Evolutionary conservation across 1,140 invertebrate genomes (phyloP), one percentile per base, ranked within the genome.

Genomic region (Micrasema minimum): DNA sequence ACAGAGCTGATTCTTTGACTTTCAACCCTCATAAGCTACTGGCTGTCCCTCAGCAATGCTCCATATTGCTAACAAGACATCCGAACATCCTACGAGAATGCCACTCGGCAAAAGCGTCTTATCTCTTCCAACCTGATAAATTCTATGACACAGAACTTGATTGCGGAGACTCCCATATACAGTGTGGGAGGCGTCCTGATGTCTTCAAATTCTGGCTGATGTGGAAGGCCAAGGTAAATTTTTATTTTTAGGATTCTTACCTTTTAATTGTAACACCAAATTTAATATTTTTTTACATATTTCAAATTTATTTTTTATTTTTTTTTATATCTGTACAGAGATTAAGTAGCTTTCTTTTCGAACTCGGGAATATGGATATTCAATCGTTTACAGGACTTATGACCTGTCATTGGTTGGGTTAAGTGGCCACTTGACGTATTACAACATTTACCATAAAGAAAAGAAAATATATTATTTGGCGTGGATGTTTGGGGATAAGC

Each of bases 201-300:
- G 93, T 97, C 2, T 87, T 98, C 50, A 98, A 98, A 80, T 94
- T 98, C 77, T 99, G 96, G 96, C 90, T 96, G 72, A 97, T 97
- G 95, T 98, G 96, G 96, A 95, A 95, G 77, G 94, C 94, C 1
- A 96, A 96, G 85, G 95, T 73, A 14, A 66, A 2, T 31, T 31
- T 31, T 31, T 31, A 31, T n/a, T n/a, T n/a, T n/a, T n/a, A n/a
- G n/a, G n/a, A n/a, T n/a, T n/a, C n/a, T n/a, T n/a, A n/a, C n/a
- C 35, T 38, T 6, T 38, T 38, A 38, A 38, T 6, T 38, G 35
- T 6, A 38, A 6, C 5, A 5, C 5, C n/a, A 12, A 12, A 41
- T 41, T 41, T 41, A n/a, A 2, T 41, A 10, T 12, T n/a, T 12
- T 41, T 41, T n/a, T n/a, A 41, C 6, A 2, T 41, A 41, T 2